These are phyloP conservation scores for Sinocyclocheilus anshuiensis DNA, from an alignment of 2,113 vertebrate species.

Conservation along the genomic window DNA sequence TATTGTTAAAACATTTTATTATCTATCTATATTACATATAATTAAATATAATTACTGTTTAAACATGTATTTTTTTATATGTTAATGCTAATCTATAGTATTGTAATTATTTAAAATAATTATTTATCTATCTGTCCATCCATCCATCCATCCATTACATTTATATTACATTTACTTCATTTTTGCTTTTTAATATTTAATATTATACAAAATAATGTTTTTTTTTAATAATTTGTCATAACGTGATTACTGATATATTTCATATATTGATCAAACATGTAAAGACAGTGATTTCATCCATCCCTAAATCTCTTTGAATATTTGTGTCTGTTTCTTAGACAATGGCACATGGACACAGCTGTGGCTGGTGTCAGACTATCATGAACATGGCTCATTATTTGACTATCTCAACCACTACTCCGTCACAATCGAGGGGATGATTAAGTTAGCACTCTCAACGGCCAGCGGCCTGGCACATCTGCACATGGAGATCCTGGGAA, in stretches of 20 bases:
- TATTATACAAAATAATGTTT: neutral
- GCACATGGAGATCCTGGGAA: slow-evolving; percentile 99
- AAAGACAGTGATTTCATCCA: neutral
- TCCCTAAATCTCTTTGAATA: neutral
- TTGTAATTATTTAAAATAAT: too few relatives aligned
- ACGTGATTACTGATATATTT: too few relatives aligned
- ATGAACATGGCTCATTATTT: slow-evolving; percentile 94
- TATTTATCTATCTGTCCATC: neutral
- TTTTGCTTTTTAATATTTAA: neutral
- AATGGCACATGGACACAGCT: slow-evolving; percentile 98
- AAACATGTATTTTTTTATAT: too few relatives aligned
- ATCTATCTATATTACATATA: too few relatives aligned
- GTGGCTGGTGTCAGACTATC: slow-evolving; percentile 97
- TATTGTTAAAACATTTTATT: too few relatives aligned
- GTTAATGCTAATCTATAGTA: too few relatives aligned
- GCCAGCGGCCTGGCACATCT: slow-evolving; percentile 95
- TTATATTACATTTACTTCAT: neutral
- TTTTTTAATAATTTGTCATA: too few relatives aligned
- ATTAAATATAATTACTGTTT: too few relatives aligned
- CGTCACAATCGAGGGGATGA: slow-evolving; percentile 95
- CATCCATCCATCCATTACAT: neutral
- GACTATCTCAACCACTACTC: slow-evolving; percentile 97
- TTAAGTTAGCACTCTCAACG: slow-evolving; percentile 91
- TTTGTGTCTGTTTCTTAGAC: slow-evolving; percentile 73
- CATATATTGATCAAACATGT: neutral